Evolutionary conservation across 2,797 vertebrate species (phyloP), one percentile per base, ranked within the genome.

Genomic region (Poeciliopsis paucimaculata): DNA sequence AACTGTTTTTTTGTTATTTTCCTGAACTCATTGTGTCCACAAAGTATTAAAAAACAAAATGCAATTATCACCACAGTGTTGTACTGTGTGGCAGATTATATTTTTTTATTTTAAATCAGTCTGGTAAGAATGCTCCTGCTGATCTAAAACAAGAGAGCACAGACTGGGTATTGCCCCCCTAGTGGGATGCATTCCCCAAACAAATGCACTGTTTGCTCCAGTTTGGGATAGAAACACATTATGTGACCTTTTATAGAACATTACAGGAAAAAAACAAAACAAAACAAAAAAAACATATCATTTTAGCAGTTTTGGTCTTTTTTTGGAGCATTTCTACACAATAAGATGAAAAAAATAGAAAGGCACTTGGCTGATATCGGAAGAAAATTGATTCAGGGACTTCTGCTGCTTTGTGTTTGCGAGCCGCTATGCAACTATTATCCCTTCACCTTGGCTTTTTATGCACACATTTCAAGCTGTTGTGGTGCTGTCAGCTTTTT

Each of bases 391-490:
- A 72, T 78, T 73, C 70, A 78, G 28, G 20, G 70, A 78, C 31
- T 73, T 57, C n/a, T 46, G 11, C 28, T 57, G 49, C 26, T 46
- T 57, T 57, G 23, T 77, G 72, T 77, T 66, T 57, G 9, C 62
- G 62, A 80, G 57, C 66, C 26, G 64, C 64, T 26, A 68, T 0
- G 11, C 36, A 1, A 47, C 26, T 72, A n/a, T 79, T 80, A 77
- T 73, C 47, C 80, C 83, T 76, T 82, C 55, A 82, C 79, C 51
- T 47, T 68, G 2, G n/a, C 47, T 80, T 79, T 60, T 43, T 73
- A 34, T 57, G 73, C 11, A 45, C 62, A 72, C 46, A 80, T 72
- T 77, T 80, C 64, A 81, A 72, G n/a, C 78, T 76, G 64, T 72
- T 60, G 78, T 39, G 43, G 51, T 10, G 9, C 79, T 78, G 60